Evolutionary conservation across 2,113 vertebrate genomes (phyloP).

Genomic region (Aplodontia rufa): DNA sequence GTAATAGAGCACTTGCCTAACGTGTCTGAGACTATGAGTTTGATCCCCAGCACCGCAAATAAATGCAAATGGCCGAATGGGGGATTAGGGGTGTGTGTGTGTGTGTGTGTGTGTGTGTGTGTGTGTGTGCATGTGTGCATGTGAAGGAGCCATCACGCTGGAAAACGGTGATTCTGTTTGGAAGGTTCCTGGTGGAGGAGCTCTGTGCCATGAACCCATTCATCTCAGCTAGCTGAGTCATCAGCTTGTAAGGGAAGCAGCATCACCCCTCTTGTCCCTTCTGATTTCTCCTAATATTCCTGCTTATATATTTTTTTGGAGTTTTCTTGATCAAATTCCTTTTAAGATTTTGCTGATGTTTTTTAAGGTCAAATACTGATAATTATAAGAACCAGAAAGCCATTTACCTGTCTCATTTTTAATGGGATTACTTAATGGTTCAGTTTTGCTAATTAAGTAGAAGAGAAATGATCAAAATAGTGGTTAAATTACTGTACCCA

Average conservation of each 20-base stretch:
- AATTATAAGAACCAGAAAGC: conserved; percentile 28
- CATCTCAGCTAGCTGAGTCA: background rate
- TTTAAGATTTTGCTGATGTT: conserved; percentile 18
- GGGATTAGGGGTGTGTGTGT: too few relatives aligned
- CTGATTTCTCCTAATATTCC: background rate
- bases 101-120: background rate
- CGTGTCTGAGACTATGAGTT: too few relatives aligned
- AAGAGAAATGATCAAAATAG: conserved; percentile 61
- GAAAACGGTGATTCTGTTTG: background rate
- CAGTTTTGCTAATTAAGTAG: conserved; percentile 58
- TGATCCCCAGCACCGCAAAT: too few relatives aligned
- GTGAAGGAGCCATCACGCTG: background rate
- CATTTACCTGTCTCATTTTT: conserved; percentile 60
- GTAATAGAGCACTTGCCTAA: too few relatives aligned
- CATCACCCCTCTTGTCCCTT: background rate
- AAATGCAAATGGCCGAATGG: too few relatives aligned
- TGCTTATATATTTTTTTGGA: conserved; percentile 31
- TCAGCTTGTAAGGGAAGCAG: background rate
- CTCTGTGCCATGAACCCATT: too few relatives aligned
- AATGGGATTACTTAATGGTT: conserved; percentile 50
- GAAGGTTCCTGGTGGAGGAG: background rate
- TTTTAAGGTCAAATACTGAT: conserved; percentile 59
- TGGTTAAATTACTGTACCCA: conserved; percentile 63
- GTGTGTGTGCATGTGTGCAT: too few relatives aligned
- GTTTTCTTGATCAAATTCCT: conserved; percentile 20